A percentile compares a stretch with the other conserved stretches of the same genome.
phyloP scores from a whole-genome alignment of 2,888 invertebrate species.

The Orthonychiurus folsomi region DNA sequence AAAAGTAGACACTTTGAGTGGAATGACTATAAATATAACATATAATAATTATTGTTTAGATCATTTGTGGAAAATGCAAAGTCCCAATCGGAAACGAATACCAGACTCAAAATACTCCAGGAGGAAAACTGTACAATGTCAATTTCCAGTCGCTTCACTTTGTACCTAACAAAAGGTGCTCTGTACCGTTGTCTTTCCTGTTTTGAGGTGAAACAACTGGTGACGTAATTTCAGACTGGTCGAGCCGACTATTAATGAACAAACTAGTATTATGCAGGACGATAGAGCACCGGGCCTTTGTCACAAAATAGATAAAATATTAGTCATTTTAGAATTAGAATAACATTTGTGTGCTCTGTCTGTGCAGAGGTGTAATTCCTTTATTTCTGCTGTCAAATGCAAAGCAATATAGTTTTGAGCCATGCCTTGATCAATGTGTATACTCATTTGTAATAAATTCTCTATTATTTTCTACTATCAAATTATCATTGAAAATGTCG shows the following conservation, averaged over 20 bases:
- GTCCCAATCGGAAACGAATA: conserved; percentile 7
- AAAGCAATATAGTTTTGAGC: too few relatives aligned
- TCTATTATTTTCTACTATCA: too few relatives aligned
- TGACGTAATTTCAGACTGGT: not conserved
- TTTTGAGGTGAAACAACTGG: conserved; percentile 5
- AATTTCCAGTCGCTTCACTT: not conserved
- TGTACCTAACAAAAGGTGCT: conserved; percentile 5
- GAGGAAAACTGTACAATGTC: conserved; percentile 2
- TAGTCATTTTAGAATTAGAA: too few relatives aligned
- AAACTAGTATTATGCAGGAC: not conserved
- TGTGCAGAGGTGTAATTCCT: too few relatives aligned
- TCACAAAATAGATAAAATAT: not conserved
- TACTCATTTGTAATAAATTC: too few relatives aligned
- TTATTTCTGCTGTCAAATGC: too few relatives aligned
- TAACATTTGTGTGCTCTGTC: too few relatives aligned
- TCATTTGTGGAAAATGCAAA: conserved; percentile 9
- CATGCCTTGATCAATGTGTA: too few relatives aligned
- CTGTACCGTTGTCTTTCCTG: conserved; percentile 10
- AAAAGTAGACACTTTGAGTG: not conserved
- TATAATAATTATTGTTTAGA: not conserved
- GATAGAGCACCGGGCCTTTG: too few relatives aligned
- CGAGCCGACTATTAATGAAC: not conserved
- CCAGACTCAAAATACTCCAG: not conserved
- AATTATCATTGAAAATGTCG: too few relatives aligned
- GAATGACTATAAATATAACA: not conserved